Conservation (phyloP, 2,888 invertebrate species). For the Spatulosminthurus flaviceps region DNA sequence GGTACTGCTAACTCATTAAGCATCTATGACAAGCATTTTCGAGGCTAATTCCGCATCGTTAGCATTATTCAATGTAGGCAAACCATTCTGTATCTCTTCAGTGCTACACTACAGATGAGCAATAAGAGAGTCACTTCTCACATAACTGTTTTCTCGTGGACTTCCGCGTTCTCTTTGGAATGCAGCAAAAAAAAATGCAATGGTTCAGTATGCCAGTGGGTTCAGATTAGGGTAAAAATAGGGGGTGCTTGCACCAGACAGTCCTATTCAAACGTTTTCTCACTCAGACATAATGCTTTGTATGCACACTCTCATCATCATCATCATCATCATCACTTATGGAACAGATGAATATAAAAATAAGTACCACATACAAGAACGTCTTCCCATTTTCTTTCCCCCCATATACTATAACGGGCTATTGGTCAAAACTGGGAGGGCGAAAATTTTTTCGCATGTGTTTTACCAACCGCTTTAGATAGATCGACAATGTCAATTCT, state of each 20-base stretch:
- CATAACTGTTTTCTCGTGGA: slow-evolving; percentile 31
- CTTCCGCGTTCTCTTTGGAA: slow-evolving; percentile 23
- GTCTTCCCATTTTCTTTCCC: no score
- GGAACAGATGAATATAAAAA: no score
- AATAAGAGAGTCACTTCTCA: slow-evolving; percentile 16
- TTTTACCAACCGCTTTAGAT: no score
- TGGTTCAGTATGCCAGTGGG: slow-evolving; percentile 29
- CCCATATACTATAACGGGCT: no score
- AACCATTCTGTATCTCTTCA: not conserved
- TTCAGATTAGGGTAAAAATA: not conserved
- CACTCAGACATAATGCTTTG: not conserved
- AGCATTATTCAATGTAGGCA: not conserved
- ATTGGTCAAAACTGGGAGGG: no score
- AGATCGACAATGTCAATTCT: no score
- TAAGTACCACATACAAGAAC: no score
- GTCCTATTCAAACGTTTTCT: not conserved
- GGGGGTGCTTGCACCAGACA: not conserved
- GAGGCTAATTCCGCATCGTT: no score
- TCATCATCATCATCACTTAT: no score
- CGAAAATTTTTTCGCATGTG: no score
- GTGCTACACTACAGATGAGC: no score
- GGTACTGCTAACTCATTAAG: not conserved
- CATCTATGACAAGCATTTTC: not conserved
- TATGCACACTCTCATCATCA: no score
- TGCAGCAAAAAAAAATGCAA: slow-evolving; percentile 6